Conservation (phyloP, 1,140 invertebrate species). For the Apocrypta bakeri region DNA sequence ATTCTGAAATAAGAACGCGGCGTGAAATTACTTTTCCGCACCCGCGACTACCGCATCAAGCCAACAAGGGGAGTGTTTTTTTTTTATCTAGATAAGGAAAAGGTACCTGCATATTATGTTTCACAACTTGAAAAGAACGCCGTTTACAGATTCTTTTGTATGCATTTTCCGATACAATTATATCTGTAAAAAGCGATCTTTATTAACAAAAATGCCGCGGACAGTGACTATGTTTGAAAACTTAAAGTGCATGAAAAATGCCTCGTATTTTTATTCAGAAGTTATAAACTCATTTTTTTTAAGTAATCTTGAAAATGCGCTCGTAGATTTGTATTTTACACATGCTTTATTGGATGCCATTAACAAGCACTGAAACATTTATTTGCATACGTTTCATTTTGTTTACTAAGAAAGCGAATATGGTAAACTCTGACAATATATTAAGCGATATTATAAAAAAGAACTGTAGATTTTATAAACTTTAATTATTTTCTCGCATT, state of each 20-base stretch:
- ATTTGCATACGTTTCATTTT: too few species aligned
- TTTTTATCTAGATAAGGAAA: constrained; percentile 30
- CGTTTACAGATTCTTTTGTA: constrained; percentile 26
- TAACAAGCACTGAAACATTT: too few species aligned
- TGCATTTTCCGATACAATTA: neutral
- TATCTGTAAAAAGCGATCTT: constrained; percentile 21
- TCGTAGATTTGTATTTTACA: too few species aligned
- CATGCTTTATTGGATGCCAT: too few species aligned
- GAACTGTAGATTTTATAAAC: too few species aligned
- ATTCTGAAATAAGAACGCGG: neutral
- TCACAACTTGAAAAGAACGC: constrained; percentile 21
- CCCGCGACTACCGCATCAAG: neutral
- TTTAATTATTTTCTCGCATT: too few species aligned
- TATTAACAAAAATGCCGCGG: neutral
- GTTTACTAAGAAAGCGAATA: too few species aligned
- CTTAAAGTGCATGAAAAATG: neutral
- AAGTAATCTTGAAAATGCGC: too few species aligned
- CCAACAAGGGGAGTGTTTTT: constrained; percentile 1
- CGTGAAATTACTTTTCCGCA: neutral
- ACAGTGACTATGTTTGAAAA: neutral
- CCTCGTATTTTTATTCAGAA: too few species aligned
- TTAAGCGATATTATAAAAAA: too few species aligned
- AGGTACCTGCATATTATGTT: constrained; percentile 33
- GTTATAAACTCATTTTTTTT: too few species aligned
- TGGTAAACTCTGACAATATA: too few species aligned